Conservation (phyloP, 2,113 vertebrate species). For the Onychostoma macrolepis region DNA sequence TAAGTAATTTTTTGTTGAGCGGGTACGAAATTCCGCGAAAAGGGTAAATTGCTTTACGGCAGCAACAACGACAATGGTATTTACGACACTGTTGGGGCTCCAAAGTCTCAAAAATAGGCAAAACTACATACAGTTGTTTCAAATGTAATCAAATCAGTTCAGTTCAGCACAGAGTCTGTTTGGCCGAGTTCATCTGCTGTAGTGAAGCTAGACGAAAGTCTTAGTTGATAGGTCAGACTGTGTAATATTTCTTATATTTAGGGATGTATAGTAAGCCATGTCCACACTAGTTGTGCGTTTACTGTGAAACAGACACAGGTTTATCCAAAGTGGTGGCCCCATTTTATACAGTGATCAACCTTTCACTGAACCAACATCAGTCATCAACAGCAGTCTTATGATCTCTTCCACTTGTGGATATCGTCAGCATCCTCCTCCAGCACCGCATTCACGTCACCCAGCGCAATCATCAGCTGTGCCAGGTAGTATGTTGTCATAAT, state of each 20-base stretch:
- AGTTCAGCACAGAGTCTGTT: neutral
- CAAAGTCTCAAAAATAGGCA: neutral
- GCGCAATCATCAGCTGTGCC: constrained; percentile 79
- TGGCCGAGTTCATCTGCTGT: neutral
- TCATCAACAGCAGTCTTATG: constrained; percentile 56
- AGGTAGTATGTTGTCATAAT: constrained; percentile 84
- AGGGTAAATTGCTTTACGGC: too few relatives aligned
- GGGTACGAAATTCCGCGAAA: too few relatives aligned
- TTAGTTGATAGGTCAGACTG: too few relatives aligned
- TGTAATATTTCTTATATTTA: constrained; percentile 8
- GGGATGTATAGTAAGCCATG: neutral
- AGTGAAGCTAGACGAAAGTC: neutral
- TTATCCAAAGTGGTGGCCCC: neutral
- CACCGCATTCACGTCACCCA: constrained; percentile 70
- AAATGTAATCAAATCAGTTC: neutral
- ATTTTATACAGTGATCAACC: neutral
- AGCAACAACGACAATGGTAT: too few relatives aligned
- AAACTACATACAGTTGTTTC: neutral
- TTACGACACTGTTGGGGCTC: too few relatives aligned
- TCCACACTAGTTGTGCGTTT: neutral
- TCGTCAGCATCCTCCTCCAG: constrained; percentile 55
- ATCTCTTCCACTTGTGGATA: constrained; percentile 73
- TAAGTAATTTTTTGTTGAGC: too few relatives aligned
- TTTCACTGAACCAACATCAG: neutral
- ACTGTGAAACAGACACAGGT: neutral